Percentiles rank a stretch among this genome's conserved stretches.
Conservation (phyloP, 2,113 vertebrate species). For the Phalacrocorax carbo region DNA sequence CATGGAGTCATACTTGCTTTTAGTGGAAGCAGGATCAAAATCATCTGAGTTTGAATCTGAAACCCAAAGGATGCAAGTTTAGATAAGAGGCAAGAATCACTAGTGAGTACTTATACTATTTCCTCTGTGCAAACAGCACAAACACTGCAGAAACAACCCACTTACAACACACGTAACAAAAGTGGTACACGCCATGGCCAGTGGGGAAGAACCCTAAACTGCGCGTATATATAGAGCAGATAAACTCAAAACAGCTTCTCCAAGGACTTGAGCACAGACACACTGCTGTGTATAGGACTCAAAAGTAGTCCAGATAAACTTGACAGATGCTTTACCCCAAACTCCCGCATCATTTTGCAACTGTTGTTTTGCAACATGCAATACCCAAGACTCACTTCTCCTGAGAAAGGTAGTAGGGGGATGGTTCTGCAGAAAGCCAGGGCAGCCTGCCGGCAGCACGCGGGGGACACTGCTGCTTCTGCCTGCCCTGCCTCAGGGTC, state of each 20-base stretch:
- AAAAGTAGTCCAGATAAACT: not conserved
- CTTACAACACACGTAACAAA: not conserved
- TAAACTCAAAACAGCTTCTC: not conserved
- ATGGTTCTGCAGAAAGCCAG: not conserved
- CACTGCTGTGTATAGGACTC: not conserved
- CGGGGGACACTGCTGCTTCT: not conserved
- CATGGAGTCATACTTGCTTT: constrained; percentile 99
- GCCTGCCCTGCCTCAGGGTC: not conserved
- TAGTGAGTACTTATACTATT: not conserved
- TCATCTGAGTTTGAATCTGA: constrained; percentile 96
- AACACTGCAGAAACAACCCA: not conserved
- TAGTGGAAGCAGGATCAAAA: constrained; percentile 98
- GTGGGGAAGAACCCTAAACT: not conserved
- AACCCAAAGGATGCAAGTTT: constrained; percentile 52
- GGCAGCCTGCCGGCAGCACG: not conserved
- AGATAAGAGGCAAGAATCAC: not conserved
- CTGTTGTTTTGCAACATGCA: not conserved
- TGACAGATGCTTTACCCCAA: not conserved
- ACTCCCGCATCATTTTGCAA: not conserved
- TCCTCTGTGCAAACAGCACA: rapidly evolving
- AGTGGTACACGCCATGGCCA: rapidly evolving
- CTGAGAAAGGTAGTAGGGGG: not conserved
- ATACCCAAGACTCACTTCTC: not conserved
- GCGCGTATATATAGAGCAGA: not conserved
- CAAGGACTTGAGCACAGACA: not conserved